Evolutionary conservation across 2,113 vertebrate genomes (phyloP).

Genomic region (Meleagris gallopavo): DNA sequence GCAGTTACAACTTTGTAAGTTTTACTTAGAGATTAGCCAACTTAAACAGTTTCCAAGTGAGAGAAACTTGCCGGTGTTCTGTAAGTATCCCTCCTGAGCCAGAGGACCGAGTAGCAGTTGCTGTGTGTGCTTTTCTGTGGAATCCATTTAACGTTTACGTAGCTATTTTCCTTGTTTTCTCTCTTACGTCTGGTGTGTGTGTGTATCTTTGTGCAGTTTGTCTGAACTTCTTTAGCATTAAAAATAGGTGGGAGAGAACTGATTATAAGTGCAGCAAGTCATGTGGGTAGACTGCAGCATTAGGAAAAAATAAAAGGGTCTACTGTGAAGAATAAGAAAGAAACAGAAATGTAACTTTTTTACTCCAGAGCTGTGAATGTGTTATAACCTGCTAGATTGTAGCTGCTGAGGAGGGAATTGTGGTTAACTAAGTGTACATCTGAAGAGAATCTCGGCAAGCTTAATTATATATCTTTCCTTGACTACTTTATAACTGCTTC

Average conservation of each 20-base stretch:
- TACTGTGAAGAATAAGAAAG: background rate
- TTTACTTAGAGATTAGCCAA: constrained; percentile 7
- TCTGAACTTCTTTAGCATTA: background rate
- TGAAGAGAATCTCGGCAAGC: background rate
- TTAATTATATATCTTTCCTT: background rate
- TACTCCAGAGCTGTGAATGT: background rate
- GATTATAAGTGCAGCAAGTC: background rate
- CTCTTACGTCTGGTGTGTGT: background rate
- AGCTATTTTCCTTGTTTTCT: background rate
- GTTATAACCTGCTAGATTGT: background rate
- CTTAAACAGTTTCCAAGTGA: background rate
- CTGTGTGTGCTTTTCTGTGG: background rate
- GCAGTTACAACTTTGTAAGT: background rate
- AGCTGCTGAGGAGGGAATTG: background rate
- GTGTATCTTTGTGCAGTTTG: background rate
- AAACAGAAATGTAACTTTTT: background rate
- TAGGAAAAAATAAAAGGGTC: constrained; percentile 4
- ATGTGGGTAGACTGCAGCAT: constrained; percentile 22
- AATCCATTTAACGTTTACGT: background rate
- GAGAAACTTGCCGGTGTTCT: background rate
- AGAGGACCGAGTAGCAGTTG: background rate
- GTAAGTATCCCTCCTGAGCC: background rate
- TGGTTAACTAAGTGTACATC: background rate
- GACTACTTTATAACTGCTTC: background rate
- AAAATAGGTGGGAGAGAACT: constrained; percentile 2